A percentile compares a stretch with the other conserved stretches of the same genome.
Evolutionary conservation across 1,140 invertebrate species (phyloP).

Genomic region (Calycopis cecrops): DNA sequence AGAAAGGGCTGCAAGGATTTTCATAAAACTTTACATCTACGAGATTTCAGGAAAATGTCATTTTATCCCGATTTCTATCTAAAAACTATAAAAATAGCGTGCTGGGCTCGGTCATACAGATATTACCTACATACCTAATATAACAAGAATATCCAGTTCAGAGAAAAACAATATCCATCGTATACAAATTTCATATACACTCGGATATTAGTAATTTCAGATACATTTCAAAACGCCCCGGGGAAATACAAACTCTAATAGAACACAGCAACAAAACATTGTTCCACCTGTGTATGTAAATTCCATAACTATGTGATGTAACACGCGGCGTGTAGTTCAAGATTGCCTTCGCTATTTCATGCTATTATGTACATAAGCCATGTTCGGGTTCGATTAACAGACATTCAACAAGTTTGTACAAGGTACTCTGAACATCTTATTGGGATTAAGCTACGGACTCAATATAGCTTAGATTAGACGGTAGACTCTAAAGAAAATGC

Average conservation of each 20-base stretch:
- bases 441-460: too few relatives aligned
- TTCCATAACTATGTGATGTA: constrained; percentile 43
- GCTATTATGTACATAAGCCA: constrained; percentile 8
- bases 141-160: constrained; percentile 1
- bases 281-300: constrained; percentile 58
- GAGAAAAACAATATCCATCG: neutral
- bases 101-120: too few relatives aligned
- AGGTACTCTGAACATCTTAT: too few relatives aligned
- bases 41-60: too few relatives aligned
- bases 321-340: constrained; percentile 36
- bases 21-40: too few relatives aligned
- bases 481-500: too few relatives aligned
- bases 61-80: too few relatives aligned
- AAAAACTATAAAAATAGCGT: too few relatives aligned
- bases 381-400: neutral
- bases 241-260: constrained; percentile 57
- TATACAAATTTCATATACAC: neutral
- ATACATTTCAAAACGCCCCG: constrained; percentile 38
- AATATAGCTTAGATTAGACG: too few relatives aligned
- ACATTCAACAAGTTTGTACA: neutral
- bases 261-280: constrained; percentile 48
- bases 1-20: too few relatives aligned
- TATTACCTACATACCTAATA: neutral
- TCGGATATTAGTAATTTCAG: constrained; percentile 10
- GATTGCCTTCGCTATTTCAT: too few relatives aligned